Evolutionary conservation across 1,140 invertebrate genomes (phyloP).

Genomic region (Drosophila navojoa): DNA sequence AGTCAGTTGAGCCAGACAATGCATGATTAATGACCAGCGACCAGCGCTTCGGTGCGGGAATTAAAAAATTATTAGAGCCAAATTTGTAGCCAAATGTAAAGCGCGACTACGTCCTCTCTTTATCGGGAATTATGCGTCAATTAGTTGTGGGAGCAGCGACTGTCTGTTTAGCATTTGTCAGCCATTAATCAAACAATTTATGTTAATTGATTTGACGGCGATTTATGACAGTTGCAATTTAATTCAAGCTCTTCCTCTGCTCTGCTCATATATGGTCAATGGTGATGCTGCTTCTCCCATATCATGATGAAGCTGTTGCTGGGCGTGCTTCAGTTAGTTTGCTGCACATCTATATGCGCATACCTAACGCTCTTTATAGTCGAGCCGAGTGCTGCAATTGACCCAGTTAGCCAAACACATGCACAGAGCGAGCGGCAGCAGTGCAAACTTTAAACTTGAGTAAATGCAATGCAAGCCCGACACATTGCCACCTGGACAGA

Average conservation of each 20-base stretch:
- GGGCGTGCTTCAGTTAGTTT: conserved; percentile 58
- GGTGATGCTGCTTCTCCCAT: not conserved
- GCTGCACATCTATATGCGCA: conserved; percentile 44
- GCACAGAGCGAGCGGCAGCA: conserved; percentile 6
- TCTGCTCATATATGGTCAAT: not conserved
- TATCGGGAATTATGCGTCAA: conserved; percentile 68
- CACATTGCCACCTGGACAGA: conserved; percentile 44
- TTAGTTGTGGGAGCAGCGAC: conserved; percentile 50
- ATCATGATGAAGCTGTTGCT: conserved; percentile 21
- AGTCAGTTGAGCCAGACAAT: conserved; percentile 48
- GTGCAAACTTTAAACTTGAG: conserved; percentile 49
- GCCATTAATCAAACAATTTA: conserved; percentile 78
- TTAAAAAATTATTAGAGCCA: conserved; percentile 74
- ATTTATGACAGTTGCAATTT: conserved; percentile 52
- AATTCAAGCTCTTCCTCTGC: not conserved
- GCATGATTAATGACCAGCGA: conserved; percentile 73
- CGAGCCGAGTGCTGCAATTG: conserved; percentile 52
- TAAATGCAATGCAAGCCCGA: conserved; percentile 58
- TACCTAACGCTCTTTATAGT: conserved; percentile 23
- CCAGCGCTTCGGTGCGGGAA: conserved; percentile 46
- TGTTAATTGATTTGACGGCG: conserved; percentile 78
- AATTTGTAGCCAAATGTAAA: conserved; percentile 53
- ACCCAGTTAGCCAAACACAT: conserved; percentile 46
- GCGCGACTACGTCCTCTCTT: conserved; percentile 53
- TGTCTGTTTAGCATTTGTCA: conserved; percentile 71